Base-by-base conservation (phyloP, 1,140 invertebrate species). In the Drosophila sp. region DNA sequence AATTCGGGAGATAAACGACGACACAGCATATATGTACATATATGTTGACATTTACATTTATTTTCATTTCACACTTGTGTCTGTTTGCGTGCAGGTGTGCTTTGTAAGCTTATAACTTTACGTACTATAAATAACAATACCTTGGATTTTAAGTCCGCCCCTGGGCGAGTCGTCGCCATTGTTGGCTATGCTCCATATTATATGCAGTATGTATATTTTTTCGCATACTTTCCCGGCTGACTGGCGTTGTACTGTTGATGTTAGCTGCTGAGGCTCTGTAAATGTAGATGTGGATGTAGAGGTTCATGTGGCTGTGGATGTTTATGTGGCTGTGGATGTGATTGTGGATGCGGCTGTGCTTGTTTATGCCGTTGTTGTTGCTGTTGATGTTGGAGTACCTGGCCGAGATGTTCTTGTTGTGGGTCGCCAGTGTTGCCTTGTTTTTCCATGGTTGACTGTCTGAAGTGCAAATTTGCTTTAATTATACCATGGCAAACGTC, bases 391-490 rank as follows among this genome's bases (percentile, higher is more conserved):
- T 74, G 50, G 29, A 63, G 66, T 50, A 73, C 71, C 71, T 73
- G 71, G 34, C 13, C 54, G 45, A 50, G n/a, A n/a, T n/a, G n/a
- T n/a, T n/a, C n/a, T n/a, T n/a, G 75, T 82, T 87, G 81, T 78
- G 81, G 81, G 69, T 65, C 73, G 81, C 77, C 81, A 80, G 75
- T 50, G 65, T 71, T 86, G 78, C 63, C 74, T 72, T 76, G 72
- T 82, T 87, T 84, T 82, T 78, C 82, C 76, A 73, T 70, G 79
- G 79, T 69, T 76, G 69, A 79, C 79, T 84, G 81, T 91, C 89
- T 90, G 89, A 90, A 90, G 89, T 89, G 89, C 80, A 90, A 90
- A 90, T 90, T 90, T 90, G 80, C 80, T 90, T 90, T 81, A 90
- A 90, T 90, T 90, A 90, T 90, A 84, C 80, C 79, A 61, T 76